A percentile compares a stretch with the other conserved stretches of the same genome.
Evolutionary conservation across 2,888 invertebrate species (phyloP).

Genomic region (Marasmarcha lunaedactyla): DNA sequence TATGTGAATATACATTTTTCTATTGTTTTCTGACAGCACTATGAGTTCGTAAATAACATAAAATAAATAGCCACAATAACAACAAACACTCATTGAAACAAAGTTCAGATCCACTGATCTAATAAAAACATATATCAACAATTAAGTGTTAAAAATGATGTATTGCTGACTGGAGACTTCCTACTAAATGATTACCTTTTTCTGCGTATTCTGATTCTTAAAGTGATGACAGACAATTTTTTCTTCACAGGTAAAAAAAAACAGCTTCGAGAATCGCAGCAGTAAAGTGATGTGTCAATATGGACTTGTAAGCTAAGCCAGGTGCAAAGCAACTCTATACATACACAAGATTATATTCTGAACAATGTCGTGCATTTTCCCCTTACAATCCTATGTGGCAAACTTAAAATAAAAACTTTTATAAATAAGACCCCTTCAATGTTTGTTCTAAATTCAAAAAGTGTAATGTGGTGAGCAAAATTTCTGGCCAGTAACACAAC

Average conservation of each 20-base stretch:
- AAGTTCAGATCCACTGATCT: no score
- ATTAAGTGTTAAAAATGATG: no score
- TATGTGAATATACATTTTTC: no score
- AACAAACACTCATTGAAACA: no score
- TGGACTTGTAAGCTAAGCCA: slow-evolving; percentile 57
- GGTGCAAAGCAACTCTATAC: slow-evolving; percentile 28
- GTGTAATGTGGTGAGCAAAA: background rate
- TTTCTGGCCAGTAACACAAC: background rate
- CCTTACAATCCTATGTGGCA: slow-evolving; percentile 1
- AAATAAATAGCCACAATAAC: no score
- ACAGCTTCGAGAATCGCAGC: slow-evolving; percentile 35
- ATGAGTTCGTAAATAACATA: no score
- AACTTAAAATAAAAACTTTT: background rate
- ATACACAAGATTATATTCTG: slow-evolving; percentile 17
- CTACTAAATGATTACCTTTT: no score
- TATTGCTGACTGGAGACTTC: no score
- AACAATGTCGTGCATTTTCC: slow-evolving; percentile 29
- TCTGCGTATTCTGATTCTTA: no score
- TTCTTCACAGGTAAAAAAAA: slow-evolving; percentile 31
- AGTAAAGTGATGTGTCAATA: slow-evolving; percentile 62
- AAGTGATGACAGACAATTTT: no score
- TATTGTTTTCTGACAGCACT: no score
- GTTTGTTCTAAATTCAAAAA: background rate
- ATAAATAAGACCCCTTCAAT: background rate
- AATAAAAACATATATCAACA: no score